Percentiles rank a stretch among this genome's conserved stretches.
phyloP scores from a whole-genome alignment of 2,888 invertebrate species.

The Drosophila kanekoi region DNA sequence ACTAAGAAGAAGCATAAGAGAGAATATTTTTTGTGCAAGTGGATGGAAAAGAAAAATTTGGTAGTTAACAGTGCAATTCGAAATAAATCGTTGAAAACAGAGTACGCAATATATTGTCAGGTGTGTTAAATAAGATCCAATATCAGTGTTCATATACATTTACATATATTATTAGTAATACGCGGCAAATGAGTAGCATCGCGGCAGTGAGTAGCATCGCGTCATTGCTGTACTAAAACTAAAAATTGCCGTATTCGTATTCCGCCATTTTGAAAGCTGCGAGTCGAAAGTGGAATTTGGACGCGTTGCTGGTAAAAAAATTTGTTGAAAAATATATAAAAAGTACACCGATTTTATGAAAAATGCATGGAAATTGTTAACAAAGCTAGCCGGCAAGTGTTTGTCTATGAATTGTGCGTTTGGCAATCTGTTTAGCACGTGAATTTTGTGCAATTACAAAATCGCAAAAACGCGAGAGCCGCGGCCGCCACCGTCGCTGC shows the following conservation, averaged over 20 bases:
- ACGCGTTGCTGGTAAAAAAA: slow-evolving; percentile 84
- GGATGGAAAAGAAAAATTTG: slow-evolving; percentile 58
- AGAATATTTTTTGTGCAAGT: slow-evolving; percentile 72
- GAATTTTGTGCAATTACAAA: slow-evolving; percentile 68
- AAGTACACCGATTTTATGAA: slow-evolving; percentile 57
- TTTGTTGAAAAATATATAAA: slow-evolving; percentile 72
- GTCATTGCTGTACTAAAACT: slow-evolving; percentile 85
- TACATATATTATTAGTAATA: slow-evolving; percentile 36
- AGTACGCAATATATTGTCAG: slow-evolving; percentile 42
- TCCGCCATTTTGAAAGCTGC: slow-evolving; percentile 86
- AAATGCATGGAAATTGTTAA: slow-evolving; percentile 55
- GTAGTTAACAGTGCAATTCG: slow-evolving; percentile 54
- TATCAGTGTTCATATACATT: slow-evolving; percentile 27
- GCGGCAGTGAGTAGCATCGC: slow-evolving; percentile 78
- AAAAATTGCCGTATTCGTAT: slow-evolving; percentile 84
- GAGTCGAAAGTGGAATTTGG: slow-evolving; percentile 84
- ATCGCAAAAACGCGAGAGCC: slow-evolving; percentile 68
- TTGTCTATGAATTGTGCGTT: slow-evolving; percentile 57
- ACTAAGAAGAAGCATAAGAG: slow-evolving; percentile 54
- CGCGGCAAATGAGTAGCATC: slow-evolving; percentile 70
- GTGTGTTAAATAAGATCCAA: slow-evolving; percentile 42
- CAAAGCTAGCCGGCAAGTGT: slow-evolving; percentile 47
- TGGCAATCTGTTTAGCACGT: slow-evolving; percentile 70
- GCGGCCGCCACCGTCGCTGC: slow-evolving; percentile 63
- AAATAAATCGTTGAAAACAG: slow-evolving; percentile 42